Evolutionary conservation across 2,888 invertebrate species (phyloP).

Genomic region (Campopleginae sp.): DNA sequence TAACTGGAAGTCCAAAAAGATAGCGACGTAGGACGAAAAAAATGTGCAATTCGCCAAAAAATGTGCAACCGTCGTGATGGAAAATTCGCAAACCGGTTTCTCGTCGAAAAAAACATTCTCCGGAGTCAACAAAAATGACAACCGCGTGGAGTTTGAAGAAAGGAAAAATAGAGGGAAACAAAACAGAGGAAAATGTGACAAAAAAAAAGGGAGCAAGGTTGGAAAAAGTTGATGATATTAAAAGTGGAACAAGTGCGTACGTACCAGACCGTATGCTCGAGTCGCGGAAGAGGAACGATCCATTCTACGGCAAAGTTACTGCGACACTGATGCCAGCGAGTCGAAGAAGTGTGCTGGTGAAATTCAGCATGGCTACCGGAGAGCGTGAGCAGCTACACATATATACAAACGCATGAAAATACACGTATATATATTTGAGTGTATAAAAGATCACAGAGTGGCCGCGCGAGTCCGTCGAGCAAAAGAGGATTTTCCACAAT

Average conservation of each 20-base stretch:
- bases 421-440: conserved; percentile 10
- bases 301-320: conserved; percentile 72
- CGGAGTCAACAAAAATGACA: neutral
- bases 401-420: neutral
- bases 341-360: conserved; percentile 68
- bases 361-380: conserved; percentile 71
- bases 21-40: neutral
- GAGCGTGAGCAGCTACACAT: conserved; percentile 28
- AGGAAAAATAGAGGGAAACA: neutral
- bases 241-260: conserved; percentile 61
- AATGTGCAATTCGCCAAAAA: neutral
- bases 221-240: conserved; percentile 31
- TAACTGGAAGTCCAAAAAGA: neutral
- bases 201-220: neutral
- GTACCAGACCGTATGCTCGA: conserved; percentile 65
- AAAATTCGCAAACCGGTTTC: neutral
- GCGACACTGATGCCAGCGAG: conserved; percentile 74
- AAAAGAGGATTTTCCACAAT: conserved; percentile 29
- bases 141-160: neutral
- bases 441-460: conserved; percentile 38
- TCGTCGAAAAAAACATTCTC: neutral
- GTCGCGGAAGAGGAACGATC: conserved; percentile 65
- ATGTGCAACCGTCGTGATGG: neutral
- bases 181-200: neutral
- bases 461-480: conserved; percentile 54